These are phyloP conservation scores for Drosophila pandora DNA, from an alignment of 1,140 invertebrate genomes.

Conservation along the genomic window DNA sequence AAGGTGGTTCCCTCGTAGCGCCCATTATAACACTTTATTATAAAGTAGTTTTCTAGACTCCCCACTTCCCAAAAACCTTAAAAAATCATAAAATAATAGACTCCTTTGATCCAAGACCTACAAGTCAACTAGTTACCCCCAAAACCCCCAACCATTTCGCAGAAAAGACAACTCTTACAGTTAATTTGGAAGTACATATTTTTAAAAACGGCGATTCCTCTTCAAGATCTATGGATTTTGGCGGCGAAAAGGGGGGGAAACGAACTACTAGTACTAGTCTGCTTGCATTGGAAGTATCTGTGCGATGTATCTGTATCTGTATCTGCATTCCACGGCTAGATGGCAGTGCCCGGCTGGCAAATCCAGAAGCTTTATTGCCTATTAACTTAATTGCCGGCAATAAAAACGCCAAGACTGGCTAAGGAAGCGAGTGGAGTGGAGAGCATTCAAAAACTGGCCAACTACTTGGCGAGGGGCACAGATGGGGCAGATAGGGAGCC, in stretches of 20 bases:
- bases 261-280: too few species aligned
- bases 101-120: not conserved
- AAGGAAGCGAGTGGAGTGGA: conserved; percentile 24
- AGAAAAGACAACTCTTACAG: conserved; percentile 13
- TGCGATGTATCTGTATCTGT: not conserved
- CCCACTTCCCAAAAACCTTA: too few species aligned
- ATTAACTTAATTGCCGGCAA: conserved; percentile 73
- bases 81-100: not conserved
- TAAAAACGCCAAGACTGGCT: conserved; percentile 61
- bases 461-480: conserved; percentile 34
- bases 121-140: not conserved
- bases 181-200: conserved; percentile 25
- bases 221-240: not conserved
- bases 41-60: too few species aligned
- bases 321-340: conserved; percentile 12
- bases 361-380: conserved; percentile 70
- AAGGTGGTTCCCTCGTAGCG: too few species aligned
- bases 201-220: not conserved
- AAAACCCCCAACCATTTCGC: not conserved
- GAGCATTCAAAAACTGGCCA: conserved; percentile 45
- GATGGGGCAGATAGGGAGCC: conserved; percentile 37
- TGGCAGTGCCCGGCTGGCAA: conserved; percentile 22
- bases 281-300: not conserved
- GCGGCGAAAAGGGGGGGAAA: not conserved
- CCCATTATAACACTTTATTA: too few species aligned